A percentile compares a stretch with the other conserved stretches of the same genome.
phyloP scores from a whole-genome alignment of 1,140 invertebrate species.

The Phymorhynchus buccinoides region DNA sequence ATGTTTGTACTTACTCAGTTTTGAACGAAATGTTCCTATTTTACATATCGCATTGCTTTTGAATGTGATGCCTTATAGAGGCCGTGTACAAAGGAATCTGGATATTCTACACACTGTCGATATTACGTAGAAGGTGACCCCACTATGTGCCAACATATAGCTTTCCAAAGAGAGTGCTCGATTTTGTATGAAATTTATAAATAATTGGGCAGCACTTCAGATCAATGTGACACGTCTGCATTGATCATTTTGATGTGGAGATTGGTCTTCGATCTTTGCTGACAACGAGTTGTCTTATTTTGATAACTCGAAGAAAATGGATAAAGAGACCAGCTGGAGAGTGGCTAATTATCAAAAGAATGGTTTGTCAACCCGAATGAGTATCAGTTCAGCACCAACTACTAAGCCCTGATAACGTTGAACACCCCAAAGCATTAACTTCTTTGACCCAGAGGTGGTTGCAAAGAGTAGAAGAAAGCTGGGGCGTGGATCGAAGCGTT shows the following conservation, averaged over 20 bases:
- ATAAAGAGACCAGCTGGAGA: not conserved
- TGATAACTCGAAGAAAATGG: not conserved
- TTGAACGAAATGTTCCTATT: not conserved
- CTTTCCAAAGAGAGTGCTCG: not conserved
- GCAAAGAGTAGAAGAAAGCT: no score
- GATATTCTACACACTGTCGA: not conserved
- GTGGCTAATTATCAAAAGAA: no score
- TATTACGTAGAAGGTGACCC: not conserved
- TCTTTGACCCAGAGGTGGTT: no score
- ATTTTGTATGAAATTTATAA: not conserved
- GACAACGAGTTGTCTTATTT: no score
- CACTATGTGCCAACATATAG: not conserved
- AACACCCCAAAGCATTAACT: no score
- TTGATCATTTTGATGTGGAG: not conserved
- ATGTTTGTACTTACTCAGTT: not conserved
- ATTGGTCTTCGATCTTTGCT: no score
- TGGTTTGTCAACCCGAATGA: no score
- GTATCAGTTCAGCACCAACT: no score
- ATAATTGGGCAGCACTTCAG: not conserved
- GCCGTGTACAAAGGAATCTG: not conserved
- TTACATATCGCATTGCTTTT: slow-evolving; percentile 1
- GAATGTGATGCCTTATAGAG: not conserved
- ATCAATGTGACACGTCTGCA: not conserved
- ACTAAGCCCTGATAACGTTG: no score
- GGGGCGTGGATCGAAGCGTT: no score